phyloP scores from a whole-genome alignment of 2,888 invertebrate genomes.

The Steinernema carpocapsae region DNA sequence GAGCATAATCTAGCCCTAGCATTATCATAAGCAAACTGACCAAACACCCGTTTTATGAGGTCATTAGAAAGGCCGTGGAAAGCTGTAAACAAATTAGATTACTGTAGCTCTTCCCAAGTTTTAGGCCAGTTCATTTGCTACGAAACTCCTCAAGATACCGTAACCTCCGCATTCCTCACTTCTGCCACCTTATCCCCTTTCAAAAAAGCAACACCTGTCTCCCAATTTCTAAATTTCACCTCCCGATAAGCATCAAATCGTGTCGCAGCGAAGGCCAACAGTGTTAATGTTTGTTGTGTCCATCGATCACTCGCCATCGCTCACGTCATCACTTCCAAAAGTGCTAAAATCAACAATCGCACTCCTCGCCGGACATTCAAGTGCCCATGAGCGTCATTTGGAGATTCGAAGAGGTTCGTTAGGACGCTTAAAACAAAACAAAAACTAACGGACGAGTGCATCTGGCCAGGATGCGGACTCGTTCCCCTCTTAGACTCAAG shows the following conservation, averaged over 20 bases:
- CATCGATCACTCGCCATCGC: neutral
- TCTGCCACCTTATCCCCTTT: too few species aligned
- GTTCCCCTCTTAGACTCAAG: neutral
- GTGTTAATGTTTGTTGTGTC: neutral
- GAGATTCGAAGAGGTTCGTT: too few species aligned
- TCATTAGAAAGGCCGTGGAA: too few species aligned
- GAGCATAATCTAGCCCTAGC: neutral
- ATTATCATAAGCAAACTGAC: neutral
- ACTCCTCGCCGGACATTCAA: neutral
- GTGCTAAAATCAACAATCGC: conserved; percentile 31
- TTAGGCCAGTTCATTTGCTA: too few species aligned
- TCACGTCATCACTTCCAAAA: conserved; percentile 2
- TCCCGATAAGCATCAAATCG: conserved; percentile 3
- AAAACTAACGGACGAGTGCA: too few species aligned
- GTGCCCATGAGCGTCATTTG: neutral
- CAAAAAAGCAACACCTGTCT: conserved; percentile 19
- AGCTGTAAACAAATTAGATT: too few species aligned
- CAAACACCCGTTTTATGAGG: neutral
- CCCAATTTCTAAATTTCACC: neutral
- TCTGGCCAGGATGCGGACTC: too few species aligned
- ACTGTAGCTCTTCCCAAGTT: too few species aligned
- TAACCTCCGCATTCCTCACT: too few species aligned
- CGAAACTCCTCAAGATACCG: too few species aligned
- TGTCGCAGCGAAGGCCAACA: neutral
- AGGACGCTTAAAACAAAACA: too few species aligned